Evolutionary conservation across 2,888 invertebrate genomes (phyloP).

Genomic region (Nemoura dubitans): DNA sequence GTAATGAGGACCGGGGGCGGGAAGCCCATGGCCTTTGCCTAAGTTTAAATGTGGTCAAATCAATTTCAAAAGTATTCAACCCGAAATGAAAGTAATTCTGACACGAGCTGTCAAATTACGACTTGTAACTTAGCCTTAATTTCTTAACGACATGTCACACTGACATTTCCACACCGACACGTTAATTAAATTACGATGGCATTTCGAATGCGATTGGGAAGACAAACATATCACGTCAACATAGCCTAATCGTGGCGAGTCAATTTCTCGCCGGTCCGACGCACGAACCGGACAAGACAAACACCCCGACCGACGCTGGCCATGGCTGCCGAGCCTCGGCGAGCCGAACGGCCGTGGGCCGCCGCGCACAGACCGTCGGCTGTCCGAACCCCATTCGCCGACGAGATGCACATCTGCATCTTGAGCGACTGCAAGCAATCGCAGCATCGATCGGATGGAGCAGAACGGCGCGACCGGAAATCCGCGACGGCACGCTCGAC

Average conservation of each 20-base stretch:
- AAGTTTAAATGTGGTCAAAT: not conserved
- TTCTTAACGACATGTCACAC: not conserved
- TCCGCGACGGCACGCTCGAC: not conserved
- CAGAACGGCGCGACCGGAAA: not conserved
- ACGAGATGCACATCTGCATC: not conserved
- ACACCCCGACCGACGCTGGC: not conserved
- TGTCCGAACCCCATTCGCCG: not conserved
- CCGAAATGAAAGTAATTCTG: not conserved
- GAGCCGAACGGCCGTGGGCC: not conserved
- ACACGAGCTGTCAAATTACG: conserved; percentile 7
- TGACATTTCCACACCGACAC: conserved; percentile 3
- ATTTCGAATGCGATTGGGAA: not conserved
- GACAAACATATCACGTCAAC: not conserved
- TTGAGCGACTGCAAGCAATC: not conserved
- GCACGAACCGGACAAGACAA: not conserved
- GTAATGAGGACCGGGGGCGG: not conserved
- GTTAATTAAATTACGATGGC: conserved; percentile 24
- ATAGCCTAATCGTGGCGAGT: not conserved
- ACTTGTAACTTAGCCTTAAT: not conserved
- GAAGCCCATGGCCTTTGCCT: not conserved
- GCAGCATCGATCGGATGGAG: not conserved
- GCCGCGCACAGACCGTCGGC: no score
- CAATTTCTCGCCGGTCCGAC: not conserved
- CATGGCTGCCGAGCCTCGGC: not conserved
- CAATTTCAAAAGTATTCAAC: not conserved